Base-by-base conservation (phyloP, 2,888 invertebrate genomes). In the Ectemnius cavifrons region DNA sequence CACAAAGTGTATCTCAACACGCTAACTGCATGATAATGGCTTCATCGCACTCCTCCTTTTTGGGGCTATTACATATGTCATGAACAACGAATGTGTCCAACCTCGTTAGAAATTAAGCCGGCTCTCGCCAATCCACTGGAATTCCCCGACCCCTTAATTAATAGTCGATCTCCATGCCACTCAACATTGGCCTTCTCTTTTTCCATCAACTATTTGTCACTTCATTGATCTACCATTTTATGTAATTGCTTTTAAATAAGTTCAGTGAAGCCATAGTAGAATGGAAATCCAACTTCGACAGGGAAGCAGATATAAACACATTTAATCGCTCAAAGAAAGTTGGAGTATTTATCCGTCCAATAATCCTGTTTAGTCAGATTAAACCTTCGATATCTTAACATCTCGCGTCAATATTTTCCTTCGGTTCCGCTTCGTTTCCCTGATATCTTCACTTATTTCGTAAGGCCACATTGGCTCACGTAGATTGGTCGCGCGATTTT, bases 1-100 rank as follows among this genome's bases (percentile, higher is more conserved):
- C 79, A 83, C 83, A 87, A 89, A 89, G 85, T 88, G 88, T 87
- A 84, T 86, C 80, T 77, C 82, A 82, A 84, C 89, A 89, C 88
- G 89, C 89, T 76, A 89, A 70, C 75, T 57, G 71, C 75, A 75
- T 68, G 79, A 77, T 80, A 75, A 77, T 64, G 70, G 75, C 71
- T 63, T 60, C 68, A 58, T 71, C 47, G 67, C 70, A 65, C 45
- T 66, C 66, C 69, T 70, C 69, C 37, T 37, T 37, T 63, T 71
- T 75, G 67, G 23, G 64, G 67, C 68, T 63, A 62, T 77, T 62
- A 65, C 78, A 73, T 68, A 71, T 68, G 72, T 71, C 71, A 63
- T 49, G 63, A 28, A 70, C 73, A 58, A 67, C 67, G 64, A 71
- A 75, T 58, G 63, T 37, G 37, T 63, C 45, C 28, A 47, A 37